Base-by-base conservation (phyloP, 2,888 invertebrate genomes). In the Saturnia pavonia region DNA sequence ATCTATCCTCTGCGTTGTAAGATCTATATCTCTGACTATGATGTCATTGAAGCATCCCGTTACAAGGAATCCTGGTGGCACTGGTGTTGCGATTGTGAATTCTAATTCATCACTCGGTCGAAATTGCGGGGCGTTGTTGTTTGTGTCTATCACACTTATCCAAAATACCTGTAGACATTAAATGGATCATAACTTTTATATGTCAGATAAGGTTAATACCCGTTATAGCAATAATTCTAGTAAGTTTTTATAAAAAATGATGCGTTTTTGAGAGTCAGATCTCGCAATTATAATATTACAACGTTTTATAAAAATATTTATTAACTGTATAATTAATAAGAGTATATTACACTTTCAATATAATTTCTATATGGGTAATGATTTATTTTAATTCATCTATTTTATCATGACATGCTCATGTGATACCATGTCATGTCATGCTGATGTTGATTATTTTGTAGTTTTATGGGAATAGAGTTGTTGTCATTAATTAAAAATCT, bases 21-120 rank as follows among this genome's bases (percentile, higher is more conserved):
- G 89, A 80, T 95, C 95, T 40, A 94, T 87, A 78, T 95, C 95
- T 76, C 88, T 84, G 0, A 89, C 95, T 67, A 79, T 82, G 16
- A 95, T 88, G 43, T 85, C 82, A 63, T 90, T 87, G n/a, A 89
- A 82, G 69, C 91, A 90, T 16, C 88, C 84, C 1, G 94, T 91
- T 42, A 95, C 80, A 22, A 86, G 77, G 72, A 84, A 89, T 1
- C 90, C 89, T 14, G 93, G 92, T 60, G 94, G 89, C 68, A 94
- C 73, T 3, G 95, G 95, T 54, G 94, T 90, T 4, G 91, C 86
- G n/a, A 95, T 79, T 7, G 78, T 85, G 74, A 90, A 94, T 40
- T 81, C 84, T 73, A 89, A 92, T 27, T 75, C 77, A 34, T 80
- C 71, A 22, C 78, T 66, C 22, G 90, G 83, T 7, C 70, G 60